Percentiles rank a stretch among this genome's conserved stretches.
These are phyloP conservation scores for Protodeltote pygarga DNA, from an alignment of 2,888 invertebrate genomes.

Conservation along the genomic window DNA sequence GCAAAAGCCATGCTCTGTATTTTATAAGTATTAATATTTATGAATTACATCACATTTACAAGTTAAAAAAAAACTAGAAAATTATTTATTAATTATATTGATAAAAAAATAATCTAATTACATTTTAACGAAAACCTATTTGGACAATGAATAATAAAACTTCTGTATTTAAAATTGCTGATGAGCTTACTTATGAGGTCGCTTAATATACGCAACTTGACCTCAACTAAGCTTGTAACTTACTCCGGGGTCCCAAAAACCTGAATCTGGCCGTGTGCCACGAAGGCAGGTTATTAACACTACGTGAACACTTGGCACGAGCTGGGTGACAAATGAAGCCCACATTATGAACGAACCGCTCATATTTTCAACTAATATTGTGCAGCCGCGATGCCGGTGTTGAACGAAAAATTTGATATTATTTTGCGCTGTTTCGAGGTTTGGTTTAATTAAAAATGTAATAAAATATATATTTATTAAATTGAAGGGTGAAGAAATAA, in stretches of 20 bases:
- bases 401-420: conserved; percentile 34
- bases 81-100: no score
- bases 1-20: no score
- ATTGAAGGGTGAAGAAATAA: not conserved
- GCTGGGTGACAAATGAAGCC: conserved; percentile 82
- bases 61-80: no score
- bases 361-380: conserved; percentile 54
- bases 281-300: conserved; percentile 77
- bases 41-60: no score
- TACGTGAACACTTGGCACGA: conserved; percentile 71
- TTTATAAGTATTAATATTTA: no score
- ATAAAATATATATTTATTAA: not conserved
- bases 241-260: conserved; percentile 41
- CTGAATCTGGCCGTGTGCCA: conserved; percentile 77
- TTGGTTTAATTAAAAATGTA: conserved; percentile 20
- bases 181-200: no score
- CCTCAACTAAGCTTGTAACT: conserved; percentile 9
- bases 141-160: no score
- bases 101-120: no score
- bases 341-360: conserved; percentile 75
- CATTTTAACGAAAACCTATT: no score
- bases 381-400: conserved; percentile 29
- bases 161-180: no score
- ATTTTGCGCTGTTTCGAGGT: conserved; percentile 26
- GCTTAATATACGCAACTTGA: not conserved